Conservation (phyloP, 2,888 invertebrate species). For the Apodemia duryi region DNA sequence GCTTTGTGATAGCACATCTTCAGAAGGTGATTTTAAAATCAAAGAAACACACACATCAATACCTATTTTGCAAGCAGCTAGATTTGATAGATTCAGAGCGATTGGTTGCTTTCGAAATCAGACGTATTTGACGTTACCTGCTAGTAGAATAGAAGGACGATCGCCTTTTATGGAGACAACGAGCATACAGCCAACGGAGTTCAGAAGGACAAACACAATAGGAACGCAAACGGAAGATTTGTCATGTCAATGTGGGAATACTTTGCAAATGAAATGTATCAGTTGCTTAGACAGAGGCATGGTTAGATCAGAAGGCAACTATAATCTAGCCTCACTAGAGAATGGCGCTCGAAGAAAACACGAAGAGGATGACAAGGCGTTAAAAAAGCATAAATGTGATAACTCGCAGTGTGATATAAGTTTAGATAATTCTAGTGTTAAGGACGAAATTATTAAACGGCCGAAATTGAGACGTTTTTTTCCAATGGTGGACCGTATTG, state of each 20-base stretch:
- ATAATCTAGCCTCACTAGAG: conserved; percentile 51
- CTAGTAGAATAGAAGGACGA: conserved; percentile 58
- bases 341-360: conserved; percentile 50
- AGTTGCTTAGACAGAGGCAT: conserved; percentile 46
- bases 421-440: conserved; percentile 42
- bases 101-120: conserved; percentile 71
- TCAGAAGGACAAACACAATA: conserved; percentile 55
- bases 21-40: conserved; percentile 56
- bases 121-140: conserved; percentile 65
- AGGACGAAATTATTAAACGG: conserved; percentile 53
- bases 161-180: conserved; percentile 58
- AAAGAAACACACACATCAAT: conserved; percentile 68
- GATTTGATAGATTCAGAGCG: conserved; percentile 68
- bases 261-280: conserved; percentile 47
- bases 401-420: conserved; percentile 57
- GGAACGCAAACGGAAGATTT: conserved; percentile 67
- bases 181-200: conserved; percentile 48
- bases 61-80: conserved; percentile 69
- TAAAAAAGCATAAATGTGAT: conserved; percentile 75
- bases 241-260: conserved; percentile 55
- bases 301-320: conserved; percentile 64
- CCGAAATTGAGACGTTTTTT: conserved; percentile 61
- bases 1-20: conserved; percentile 65
- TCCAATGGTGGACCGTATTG: conserved; percentile 58
- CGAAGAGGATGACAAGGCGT: conserved; percentile 50